Evolutionary conservation across 2,113 vertebrate species (phyloP), one percentile per base, ranked within the genome.

Genomic region (Trogon surrucura): DNA sequence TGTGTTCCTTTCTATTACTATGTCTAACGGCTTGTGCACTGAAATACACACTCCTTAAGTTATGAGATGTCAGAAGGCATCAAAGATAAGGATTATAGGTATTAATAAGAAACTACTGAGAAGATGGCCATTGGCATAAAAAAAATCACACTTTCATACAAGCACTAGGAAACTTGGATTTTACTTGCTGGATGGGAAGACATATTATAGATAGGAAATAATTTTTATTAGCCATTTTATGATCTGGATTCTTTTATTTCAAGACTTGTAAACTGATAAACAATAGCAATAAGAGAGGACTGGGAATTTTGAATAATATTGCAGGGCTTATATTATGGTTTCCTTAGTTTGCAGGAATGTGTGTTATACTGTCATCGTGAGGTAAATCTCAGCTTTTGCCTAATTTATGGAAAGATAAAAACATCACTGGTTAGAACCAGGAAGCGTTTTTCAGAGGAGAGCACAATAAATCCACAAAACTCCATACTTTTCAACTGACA

Each of bases 401-500:
- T 88, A 94, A 94, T 85, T 93, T 94, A 90, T 83, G 75, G 71
- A 89, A 93, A 92, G 47, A 75, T 75, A 89, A 89, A 96, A 88
- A 72, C 12, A 77, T 73, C 85, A 82, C 44, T 53, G 32, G 36
- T 47, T 91, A 89, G 60, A 88, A 78, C 5, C 12, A 77, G 65
- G 29, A 93, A 74, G 82, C 11, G 41, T 80, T 83, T 87, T 82
- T 88, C 69, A 78, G 74, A 83, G 21, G 5, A 8, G 25, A 85
- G n/a, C 18, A 70, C 32, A 48, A 94, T 80, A 95, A 91, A 94
- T 88, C 47, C 85, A 88, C 60, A 90, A 66, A 89, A 73, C 34
- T 78, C 29, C 32, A 45, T 57, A 56, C 13, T 85, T 80, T 88
- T 80, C 38, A 58, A 45, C 30, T 11, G 10, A 69, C 48, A 91